phyloP scores from a whole-genome alignment of 2,113 vertebrate genomes.

The Rostratula benghalensis region DNA sequence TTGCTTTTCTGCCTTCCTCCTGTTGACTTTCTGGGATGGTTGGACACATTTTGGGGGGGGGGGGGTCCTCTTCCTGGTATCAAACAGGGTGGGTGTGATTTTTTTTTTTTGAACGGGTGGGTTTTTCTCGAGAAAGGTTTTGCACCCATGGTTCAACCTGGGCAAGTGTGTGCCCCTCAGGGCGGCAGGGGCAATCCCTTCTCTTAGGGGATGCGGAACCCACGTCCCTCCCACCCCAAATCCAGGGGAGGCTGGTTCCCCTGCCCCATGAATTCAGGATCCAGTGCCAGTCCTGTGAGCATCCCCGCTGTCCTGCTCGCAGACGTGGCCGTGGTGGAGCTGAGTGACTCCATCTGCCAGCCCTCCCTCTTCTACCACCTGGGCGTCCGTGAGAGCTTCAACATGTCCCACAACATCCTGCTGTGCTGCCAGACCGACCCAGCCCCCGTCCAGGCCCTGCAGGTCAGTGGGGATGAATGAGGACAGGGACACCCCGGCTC shows the following conservation, averaged over 20 bases:
- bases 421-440: slow-evolving; percentile 84
- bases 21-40: neutral
- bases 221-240: neutral
- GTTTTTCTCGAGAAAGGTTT: neutral
- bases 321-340: slow-evolving; percentile 91
- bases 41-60: neutral
- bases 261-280: neutral
- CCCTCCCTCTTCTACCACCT: slow-evolving; percentile 92
- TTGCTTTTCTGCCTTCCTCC: neutral
- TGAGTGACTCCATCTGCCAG: slow-evolving; percentile 85
- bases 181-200: neutral
- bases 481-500: neutral
- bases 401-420: slow-evolving; percentile 90
- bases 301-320: neutral
- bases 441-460: slow-evolving; percentile 79
- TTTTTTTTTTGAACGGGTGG: neutral
- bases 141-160: neutral
- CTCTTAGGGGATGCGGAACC: neutral
- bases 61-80: accelerated
- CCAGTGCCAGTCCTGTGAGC: neutral
- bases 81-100: accelerated
- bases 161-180: neutral
- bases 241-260: neutral
- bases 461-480: slow-evolving; percentile 63
- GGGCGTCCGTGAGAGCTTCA: slow-evolving; percentile 89